Evolutionary conservation across 53 echinoderm and acorn worm genomes (phyloP).

Genomic region (Hippasteria phrygiana): DNA sequence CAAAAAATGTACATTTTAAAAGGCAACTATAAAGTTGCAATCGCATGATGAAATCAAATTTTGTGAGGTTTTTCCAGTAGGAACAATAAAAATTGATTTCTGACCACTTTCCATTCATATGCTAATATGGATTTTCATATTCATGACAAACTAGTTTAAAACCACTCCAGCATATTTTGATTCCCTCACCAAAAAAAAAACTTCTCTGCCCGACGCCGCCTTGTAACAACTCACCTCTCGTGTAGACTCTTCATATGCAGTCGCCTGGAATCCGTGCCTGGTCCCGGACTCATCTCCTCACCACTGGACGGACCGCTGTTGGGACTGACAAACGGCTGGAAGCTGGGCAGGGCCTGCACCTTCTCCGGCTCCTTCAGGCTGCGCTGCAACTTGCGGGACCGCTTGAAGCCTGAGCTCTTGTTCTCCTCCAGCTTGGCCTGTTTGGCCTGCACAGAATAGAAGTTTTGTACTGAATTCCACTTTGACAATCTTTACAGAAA

Average conservation of each 20-base stretch:
- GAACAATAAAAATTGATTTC: too few species aligned
- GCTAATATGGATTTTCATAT: too few species aligned
- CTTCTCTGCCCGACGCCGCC: neutral
- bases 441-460: constrained; percentile 51
- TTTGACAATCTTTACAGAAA: neutral
- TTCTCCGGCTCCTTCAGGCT: constrained; percentile 84
- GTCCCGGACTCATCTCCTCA: constrained; percentile 39
- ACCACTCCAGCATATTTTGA: too few species aligned
- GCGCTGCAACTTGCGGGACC: constrained; percentile 85
- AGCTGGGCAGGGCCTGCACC: constrained; percentile 65
- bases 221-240: constrained; percentile 74
- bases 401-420: constrained; percentile 91
- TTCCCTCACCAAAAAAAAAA: too few species aligned
- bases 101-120: too few species aligned
- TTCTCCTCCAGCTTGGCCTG: constrained; percentile 72
- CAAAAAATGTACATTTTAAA: too few species aligned
- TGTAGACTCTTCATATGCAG: constrained; percentile 66
- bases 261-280: neutral
- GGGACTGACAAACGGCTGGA: constrained; percentile 80
- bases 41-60: too few species aligned
- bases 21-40: too few species aligned
- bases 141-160: too few species aligned
- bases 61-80: too few species aligned
- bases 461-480: neutral
- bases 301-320: constrained; percentile 52